Percentiles rank a stretch among this genome's conserved stretches.
phyloP scores from a whole-genome alignment of 1,140 invertebrate species.

The Solenopsis fugax region DNA sequence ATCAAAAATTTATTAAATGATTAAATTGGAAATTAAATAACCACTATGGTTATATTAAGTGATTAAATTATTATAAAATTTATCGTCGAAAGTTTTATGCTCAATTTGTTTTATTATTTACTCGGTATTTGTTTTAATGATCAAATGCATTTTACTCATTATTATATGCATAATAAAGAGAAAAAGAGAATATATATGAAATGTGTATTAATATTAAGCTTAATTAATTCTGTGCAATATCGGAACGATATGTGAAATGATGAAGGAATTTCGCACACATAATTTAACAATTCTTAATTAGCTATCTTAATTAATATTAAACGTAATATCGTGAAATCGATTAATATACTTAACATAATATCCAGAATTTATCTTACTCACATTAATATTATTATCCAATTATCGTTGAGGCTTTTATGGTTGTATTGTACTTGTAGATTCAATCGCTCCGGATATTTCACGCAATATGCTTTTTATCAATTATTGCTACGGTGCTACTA shows the following conservation, averaged over 20 bases:
- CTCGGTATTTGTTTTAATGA: conserved; percentile 11
- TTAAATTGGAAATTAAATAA: not conserved
- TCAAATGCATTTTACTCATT: not conserved
- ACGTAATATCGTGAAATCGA: conserved; percentile 11
- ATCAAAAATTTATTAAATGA: not conserved
- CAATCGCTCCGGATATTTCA: not conserved
- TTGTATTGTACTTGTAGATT: not conserved
- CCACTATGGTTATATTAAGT: not conserved
- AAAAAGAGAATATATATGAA: not conserved
- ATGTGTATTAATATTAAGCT: not conserved
- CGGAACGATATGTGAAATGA: not conserved
- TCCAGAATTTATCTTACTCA: not conserved
- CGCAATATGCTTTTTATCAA: not conserved
- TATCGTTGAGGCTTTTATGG: not conserved
- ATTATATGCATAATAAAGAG: not conserved
- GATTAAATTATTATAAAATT: not conserved
- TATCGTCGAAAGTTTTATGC: not conserved
- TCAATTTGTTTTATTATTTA: not conserved
- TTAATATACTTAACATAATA: conserved; percentile 25
- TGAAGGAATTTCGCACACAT: not conserved
- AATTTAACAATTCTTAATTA: conserved; percentile 49
- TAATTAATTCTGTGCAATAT: conserved; percentile 18
- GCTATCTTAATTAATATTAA: conserved; percentile 14
- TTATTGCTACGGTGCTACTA: not conserved
- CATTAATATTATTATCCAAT: not conserved